phyloP scores from a whole-genome alignment of 92 coral and sea anemone species.

The Parazoanthus swiftii region DNA sequence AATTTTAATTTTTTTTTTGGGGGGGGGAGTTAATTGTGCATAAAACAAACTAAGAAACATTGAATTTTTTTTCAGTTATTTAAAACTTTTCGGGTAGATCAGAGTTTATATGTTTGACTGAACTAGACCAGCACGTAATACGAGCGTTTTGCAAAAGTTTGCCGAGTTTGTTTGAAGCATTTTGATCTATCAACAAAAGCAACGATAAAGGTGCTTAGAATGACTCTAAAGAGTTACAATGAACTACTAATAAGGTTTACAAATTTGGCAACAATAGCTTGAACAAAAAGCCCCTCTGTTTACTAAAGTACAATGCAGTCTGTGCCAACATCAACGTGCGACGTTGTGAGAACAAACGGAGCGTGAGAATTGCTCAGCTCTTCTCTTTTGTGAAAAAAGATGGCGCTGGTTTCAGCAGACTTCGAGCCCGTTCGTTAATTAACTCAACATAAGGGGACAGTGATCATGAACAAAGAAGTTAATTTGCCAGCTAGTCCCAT shows the following conservation, averaged over 20 bases:
- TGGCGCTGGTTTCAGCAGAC: conserved; percentile 10
- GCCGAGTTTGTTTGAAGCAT: background rate
- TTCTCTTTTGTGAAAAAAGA: conserved; percentile 23
- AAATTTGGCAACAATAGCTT: background rate
- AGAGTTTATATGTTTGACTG: background rate
- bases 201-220: background rate
- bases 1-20: too few relatives aligned
- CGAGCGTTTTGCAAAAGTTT: conserved; percentile 1
- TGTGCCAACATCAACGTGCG: background rate
- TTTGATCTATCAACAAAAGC: conserved; percentile 14
- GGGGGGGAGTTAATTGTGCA: too few relatives aligned
- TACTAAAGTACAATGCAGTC: background rate
- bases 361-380: conserved; percentile 8
- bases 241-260: background rate
- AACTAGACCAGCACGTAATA: background rate
- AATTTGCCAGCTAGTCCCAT: background rate
- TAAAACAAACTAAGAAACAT: too few relatives aligned
- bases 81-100: background rate
- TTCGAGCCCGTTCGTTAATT: conserved; percentile 25
- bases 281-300: background rate
- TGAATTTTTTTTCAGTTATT: too few relatives aligned
- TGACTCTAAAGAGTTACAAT: background rate
- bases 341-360: background rate
- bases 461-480: background rate
- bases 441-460: background rate